Percentiles rank a stretch among this genome's conserved stretches.
These are phyloP conservation scores for Girardia tigrina DNA, from an alignment of 2,888 invertebrate species.

Conservation along the genomic window DNA sequence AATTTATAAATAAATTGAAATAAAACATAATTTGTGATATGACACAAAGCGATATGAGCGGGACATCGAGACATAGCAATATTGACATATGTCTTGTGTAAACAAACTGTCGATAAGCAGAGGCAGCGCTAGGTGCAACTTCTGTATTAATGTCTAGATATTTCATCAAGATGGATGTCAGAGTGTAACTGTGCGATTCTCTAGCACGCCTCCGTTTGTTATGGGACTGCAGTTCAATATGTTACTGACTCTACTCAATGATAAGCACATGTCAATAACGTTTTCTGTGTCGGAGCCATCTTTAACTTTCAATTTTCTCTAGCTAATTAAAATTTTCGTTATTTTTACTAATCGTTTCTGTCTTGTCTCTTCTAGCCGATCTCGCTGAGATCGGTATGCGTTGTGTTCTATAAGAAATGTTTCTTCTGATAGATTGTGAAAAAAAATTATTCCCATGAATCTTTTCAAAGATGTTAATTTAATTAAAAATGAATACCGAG, in stretches of 20 bases:
- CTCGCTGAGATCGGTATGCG: not conserved
- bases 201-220: not conserved
- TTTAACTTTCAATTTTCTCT: conserved; percentile 4
- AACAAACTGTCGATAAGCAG: conserved; percentile 23
- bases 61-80: conserved; percentile 10
- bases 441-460: not conserved
- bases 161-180: conserved; percentile 17
- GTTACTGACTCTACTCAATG: conserved; percentile 23
- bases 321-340: conserved; percentile 15
- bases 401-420: not conserved
- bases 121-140: conserved; percentile 8
- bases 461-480: not conserved
- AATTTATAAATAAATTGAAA: no score
- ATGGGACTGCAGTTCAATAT: conserved; percentile 12
- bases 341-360: not conserved
- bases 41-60: not conserved
- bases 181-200: conserved; percentile 16
- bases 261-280: conserved; percentile 10
- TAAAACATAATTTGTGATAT: no score
- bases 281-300: conserved; percentile 18
- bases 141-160: conserved; percentile 9
- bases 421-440: not conserved
- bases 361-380: not conserved
- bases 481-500: no score
- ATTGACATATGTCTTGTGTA: conserved; percentile 23